A percentile compares a stretch with the other conserved stretches of the same genome.
Conservation (phyloP, 2,797 vertebrate genomes). For the Phataginus tricuspis region DNA sequence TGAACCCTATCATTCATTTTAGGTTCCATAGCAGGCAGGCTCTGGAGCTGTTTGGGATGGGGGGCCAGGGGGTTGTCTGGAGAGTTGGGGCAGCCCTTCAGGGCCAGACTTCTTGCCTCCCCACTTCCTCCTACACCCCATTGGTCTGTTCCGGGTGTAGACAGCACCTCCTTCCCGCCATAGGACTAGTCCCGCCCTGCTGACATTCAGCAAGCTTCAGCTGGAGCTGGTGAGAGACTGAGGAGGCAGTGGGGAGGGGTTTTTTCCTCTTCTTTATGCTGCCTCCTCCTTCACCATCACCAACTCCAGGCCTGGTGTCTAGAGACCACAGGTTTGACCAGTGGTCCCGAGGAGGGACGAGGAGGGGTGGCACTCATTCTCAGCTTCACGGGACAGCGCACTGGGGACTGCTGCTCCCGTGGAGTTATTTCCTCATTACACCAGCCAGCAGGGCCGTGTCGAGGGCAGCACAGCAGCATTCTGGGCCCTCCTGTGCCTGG, state of each 20-base stretch:
- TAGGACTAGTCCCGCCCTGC: neutral
- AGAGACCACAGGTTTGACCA: neutral
- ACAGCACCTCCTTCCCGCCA: neutral
- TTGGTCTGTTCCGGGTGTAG: neutral
- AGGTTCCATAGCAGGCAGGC: neutral
- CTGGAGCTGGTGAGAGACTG: neutral
- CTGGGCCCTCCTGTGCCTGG: rapidly evolving
- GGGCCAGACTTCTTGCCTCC: neutral
- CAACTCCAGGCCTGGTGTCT: neutral
- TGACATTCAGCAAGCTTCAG: neutral
- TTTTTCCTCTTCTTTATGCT: neutral
- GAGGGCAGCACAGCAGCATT: rapidly evolving
- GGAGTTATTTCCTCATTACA: neutral
- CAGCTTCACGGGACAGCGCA: neutral
- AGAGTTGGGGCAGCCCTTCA: neutral
- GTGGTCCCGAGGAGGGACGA: neutral
- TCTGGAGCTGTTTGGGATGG: neutral
- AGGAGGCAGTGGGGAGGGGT: neutral
- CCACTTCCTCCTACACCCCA: neutral
- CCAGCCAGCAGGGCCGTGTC: rapidly evolving
- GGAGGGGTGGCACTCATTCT: neutral
- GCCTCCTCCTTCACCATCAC: neutral
- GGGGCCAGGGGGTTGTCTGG: neutral
- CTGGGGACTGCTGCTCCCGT: rapidly evolving
- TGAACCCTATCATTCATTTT: neutral